Base-by-base conservation (phyloP, 2,113 vertebrate species). In the Atrichornis clamosus region DNA sequence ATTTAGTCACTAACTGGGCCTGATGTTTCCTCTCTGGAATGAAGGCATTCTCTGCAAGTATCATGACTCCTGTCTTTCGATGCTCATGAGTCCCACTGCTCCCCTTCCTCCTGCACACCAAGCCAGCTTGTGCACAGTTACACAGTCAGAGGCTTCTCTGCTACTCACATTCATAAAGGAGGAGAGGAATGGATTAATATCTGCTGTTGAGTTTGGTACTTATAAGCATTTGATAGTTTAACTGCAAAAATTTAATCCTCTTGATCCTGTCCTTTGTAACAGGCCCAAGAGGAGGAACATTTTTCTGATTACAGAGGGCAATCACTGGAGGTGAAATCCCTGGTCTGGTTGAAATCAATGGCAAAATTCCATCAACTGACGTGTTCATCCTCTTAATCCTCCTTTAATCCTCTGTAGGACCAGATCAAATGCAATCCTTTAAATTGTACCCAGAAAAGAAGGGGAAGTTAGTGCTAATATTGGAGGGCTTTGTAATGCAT, bases 351-450 rank as follows among this genome's bases (percentile, higher is more conserved):
- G 72, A 90, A 94, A 90, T 85, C 68, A 79, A 62, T 77, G 67
- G 50, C 69, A 94, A 90, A 80, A 53, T 92, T 92, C 63, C 63
- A 69, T 77, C 23, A 50, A 21, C 58, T 85, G 79, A 49, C 58
- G 94, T 86, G 75, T 88, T 97, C 88, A 92, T 55, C 72, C 63
- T 65, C 26, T 77, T 90, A 95, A 96, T 90, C 92, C 63, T 74
- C 50, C 27, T 77, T 90, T 95, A 95, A 95, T 90, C 76, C 69
- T 91, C 73, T 75, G 35, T 60, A 92, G 60, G 35, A 52, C 19
- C 63, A 81, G 56, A 93, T 84, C 56, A 95, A 89, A 95, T 27
- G 11, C 39, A 93, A 39, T 78, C 59, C 30, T 72, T 87, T 84
- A 78, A 95, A 78, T 10, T 81, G 19, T 56, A 81, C 19, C 33